phyloP scores from a whole-genome alignment of 2,113 vertebrate species.

The Isurus oxyrinchus region DNA sequence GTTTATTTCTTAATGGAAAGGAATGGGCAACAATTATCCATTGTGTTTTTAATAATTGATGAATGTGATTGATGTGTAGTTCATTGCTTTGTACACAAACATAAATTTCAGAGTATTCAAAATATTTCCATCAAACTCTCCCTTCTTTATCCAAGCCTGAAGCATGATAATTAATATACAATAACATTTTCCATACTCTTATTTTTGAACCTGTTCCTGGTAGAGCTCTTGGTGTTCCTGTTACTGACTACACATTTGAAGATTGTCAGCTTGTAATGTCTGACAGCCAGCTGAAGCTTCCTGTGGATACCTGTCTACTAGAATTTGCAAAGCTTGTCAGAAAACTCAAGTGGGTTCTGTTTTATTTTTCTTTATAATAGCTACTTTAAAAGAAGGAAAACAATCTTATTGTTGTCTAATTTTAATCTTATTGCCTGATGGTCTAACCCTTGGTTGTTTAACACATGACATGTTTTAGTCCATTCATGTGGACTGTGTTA shows the following conservation, averaged over 20 bases:
- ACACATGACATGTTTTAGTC: neutral
- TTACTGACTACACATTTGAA: slow-evolving; percentile 95
- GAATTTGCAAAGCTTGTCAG: slow-evolving; percentile 89
- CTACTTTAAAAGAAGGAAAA: neutral
- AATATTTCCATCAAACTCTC: neutral
- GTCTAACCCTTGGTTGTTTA: neutral
- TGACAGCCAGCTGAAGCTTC: slow-evolving; percentile 83
- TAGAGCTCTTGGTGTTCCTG: slow-evolving; percentile 81
- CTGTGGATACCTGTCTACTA: slow-evolving; percentile 80
- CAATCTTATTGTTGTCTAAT: neutral
- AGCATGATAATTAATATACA: neutral
- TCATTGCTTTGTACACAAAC: neutral
- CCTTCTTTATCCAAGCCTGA: neutral
- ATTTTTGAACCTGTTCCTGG: slow-evolving; percentile 38
- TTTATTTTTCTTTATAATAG: neutral
- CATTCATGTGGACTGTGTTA: neutral
- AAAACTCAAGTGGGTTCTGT: slow-evolving; percentile 75
- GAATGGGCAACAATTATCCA: neutral
- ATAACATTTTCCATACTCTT: neutral
- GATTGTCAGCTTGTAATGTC: slow-evolving; percentile 95
- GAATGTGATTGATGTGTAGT: neutral
- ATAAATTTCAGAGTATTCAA: neutral
- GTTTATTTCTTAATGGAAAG: neutral
- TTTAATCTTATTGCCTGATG: neutral
- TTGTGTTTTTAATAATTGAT: neutral